A percentile compares a stretch with the other conserved stretches of the same genome.
Conservation (phyloP, 2,113 vertebrate species). For the Condylura cristata region DNA sequence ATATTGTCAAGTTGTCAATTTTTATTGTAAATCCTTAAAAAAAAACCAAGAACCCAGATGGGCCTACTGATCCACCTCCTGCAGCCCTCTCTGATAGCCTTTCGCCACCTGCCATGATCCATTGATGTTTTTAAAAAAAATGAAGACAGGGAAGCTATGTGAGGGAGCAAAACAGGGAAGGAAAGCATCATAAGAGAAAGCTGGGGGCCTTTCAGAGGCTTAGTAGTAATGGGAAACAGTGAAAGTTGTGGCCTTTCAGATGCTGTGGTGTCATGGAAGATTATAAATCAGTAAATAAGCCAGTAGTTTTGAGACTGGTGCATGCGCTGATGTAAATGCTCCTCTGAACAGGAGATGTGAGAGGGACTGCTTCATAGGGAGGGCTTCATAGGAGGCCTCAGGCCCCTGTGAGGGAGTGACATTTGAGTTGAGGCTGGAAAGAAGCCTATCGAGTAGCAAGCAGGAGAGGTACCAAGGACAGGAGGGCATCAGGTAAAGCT, state of each 20-base stretch:
- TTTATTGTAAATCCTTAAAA: neutral
- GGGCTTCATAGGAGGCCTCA: rapidly evolving
- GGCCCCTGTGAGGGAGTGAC: neutral
- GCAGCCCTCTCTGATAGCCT: no score
- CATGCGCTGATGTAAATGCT: neutral
- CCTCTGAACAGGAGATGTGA: neutral
- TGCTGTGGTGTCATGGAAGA: neutral
- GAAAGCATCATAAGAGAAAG: neutral
- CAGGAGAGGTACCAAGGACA: neutral
- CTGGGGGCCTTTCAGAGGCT: neutral
- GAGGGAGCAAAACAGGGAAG: neutral
- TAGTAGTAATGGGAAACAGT: no score
- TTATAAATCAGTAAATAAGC: neutral
- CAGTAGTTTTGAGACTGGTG: neutral
- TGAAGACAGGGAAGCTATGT: neutral
- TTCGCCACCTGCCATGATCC: neutral
- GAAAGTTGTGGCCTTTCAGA: no score
- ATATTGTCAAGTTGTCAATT: neutral
- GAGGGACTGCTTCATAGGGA: neutral
- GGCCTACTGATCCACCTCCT: neutral
- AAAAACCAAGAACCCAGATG: neutral
- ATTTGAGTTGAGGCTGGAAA: no score
- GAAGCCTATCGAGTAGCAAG: neutral
- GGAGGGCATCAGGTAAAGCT: neutral
- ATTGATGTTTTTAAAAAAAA: neutral